Conservation (phyloP, 2,888 invertebrate species). For the Melanostoma mellinum region DNA sequence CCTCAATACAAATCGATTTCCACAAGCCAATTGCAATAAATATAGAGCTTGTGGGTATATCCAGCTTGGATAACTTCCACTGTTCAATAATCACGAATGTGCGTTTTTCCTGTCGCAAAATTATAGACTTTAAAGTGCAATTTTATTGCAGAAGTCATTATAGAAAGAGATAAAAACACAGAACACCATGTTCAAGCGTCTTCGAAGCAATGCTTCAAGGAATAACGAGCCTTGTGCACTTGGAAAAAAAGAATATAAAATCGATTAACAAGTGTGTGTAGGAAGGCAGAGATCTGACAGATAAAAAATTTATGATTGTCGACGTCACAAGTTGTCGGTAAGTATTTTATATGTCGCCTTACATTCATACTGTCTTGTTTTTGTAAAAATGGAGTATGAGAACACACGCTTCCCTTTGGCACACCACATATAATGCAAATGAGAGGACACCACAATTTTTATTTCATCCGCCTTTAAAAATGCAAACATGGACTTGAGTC, state of each 20-base stretch:
- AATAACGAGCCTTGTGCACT: background rate
- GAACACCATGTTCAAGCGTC: background rate
- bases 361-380: background rate
- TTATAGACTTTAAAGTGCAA: slow-evolving; percentile 11
- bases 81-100: slow-evolving; percentile 22
- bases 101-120: slow-evolving; percentile 28
- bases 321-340: slow-evolving; percentile 1
- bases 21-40: slow-evolving; percentile 32
- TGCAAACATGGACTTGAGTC: background rate
- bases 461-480: background rate
- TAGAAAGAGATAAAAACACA: background rate
- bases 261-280: slow-evolving; percentile 3
- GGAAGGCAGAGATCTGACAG: background rate
- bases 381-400: too few relatives aligned
- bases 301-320: slow-evolving; percentile 25
- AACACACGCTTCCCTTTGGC: too few relatives aligned
- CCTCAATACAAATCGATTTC: slow-evolving; percentile 50
- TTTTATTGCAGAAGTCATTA: slow-evolving; percentile 21
- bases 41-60: background rate
- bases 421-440: too few relatives aligned
- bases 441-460: too few relatives aligned
- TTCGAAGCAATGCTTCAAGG: background rate
- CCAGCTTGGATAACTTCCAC: slow-evolving; percentile 19
- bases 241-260: background rate
- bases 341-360: background rate